A percentile compares a stretch with the other conserved stretches of the same genome.
phyloP scores from a whole-genome alignment of 2,797 vertebrate species.

The Phoxinus dragarum region DNA sequence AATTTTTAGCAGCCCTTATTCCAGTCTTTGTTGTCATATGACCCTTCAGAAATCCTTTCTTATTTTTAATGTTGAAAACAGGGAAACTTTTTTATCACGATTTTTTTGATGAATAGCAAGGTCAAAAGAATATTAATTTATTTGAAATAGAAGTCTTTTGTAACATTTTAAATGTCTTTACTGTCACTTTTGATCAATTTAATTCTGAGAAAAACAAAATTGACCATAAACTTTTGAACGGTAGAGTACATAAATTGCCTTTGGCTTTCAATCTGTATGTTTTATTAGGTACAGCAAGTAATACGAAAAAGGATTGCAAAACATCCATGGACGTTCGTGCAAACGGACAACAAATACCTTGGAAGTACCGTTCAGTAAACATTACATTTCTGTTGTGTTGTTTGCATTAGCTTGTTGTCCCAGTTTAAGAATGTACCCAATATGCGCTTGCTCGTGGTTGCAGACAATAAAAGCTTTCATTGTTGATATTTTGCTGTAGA shows the following conservation, averaged over 20 bases:
- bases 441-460: not conserved
- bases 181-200: not conserved
- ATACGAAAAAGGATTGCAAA: not conserved
- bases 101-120: not conserved
- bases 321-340: not conserved
- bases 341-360: not conserved
- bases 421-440: conserved; percentile 6
- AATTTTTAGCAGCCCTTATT: not conserved
- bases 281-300: not conserved
- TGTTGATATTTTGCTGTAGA: conserved; percentile 24
- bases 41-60: not conserved
- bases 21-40: not conserved
- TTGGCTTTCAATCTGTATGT: not conserved
- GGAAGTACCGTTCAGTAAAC: not conserved
- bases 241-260: not conserved
- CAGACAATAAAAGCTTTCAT: conserved; percentile 19
- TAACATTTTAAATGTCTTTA: not conserved
- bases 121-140: not conserved
- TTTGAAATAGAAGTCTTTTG: not conserved
- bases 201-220: not conserved
- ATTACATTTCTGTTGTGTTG: conserved; percentile 8
- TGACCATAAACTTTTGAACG: not conserved
- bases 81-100: not conserved
- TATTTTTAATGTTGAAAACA: not conserved
- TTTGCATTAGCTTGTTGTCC: not conserved